Conservation (phyloP, 1,140 invertebrate genomes). For the Acromyrmex heyeri region DNA sequence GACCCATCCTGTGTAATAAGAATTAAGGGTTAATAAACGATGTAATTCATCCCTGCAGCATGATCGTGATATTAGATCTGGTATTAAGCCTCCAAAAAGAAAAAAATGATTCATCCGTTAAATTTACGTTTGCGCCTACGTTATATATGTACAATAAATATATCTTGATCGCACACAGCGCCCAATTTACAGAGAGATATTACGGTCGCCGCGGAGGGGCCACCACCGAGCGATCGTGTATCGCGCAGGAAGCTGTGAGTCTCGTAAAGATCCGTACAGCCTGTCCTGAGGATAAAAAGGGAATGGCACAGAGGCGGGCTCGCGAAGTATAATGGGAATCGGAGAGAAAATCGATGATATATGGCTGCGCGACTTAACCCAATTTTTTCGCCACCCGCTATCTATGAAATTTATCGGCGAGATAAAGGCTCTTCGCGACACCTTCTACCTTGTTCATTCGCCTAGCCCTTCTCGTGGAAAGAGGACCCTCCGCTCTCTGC, state of each 20-base stretch:
- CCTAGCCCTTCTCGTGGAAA: conserved; percentile 11
- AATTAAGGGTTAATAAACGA: background rate
- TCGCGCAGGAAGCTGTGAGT: conserved; percentile 20
- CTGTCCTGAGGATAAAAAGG: conserved; percentile 13
- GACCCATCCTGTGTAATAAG: too few species aligned
- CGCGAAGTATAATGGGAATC: conserved; percentile 32
- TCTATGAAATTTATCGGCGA: conserved; percentile 77
- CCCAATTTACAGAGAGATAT: conserved; percentile 52
- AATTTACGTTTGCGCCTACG: conserved; percentile 52
- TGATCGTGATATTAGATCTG: background rate
- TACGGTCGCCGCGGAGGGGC: conserved; percentile 26
- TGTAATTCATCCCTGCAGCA: background rate
- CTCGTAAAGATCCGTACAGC: conserved; percentile 24
- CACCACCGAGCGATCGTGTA: conserved; percentile 1
- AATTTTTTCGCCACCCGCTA: conserved; percentile 80
- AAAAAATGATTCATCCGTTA: conserved; percentile 2
- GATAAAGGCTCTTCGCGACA: conserved; percentile 71
- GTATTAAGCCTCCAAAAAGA: background rate
- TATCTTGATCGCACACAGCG: conserved; percentile 30
- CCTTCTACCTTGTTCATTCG: background rate
- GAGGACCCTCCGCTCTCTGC: conserved; percentile 25
- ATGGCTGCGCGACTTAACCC: conserved; percentile 76
- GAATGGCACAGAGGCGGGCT: background rate
- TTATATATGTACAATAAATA: background rate
- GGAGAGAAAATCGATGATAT: conserved; percentile 76